Conservation (phyloP, 64 coral and sea anemone genomes). For the Porites australiensis region DNA sequence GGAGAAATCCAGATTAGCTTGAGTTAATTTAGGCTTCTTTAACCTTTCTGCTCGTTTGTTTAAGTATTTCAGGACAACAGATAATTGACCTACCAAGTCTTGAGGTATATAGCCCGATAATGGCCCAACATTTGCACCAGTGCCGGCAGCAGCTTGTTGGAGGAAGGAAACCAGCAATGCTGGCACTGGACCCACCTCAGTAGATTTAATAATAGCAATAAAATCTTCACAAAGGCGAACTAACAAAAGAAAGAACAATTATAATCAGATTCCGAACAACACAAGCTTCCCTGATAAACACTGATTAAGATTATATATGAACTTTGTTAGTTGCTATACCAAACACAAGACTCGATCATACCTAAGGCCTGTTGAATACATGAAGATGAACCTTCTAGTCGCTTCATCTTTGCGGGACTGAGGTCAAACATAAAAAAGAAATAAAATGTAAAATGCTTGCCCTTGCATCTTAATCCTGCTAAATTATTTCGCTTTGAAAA, state of each 20-base stretch:
- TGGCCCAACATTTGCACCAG: constrained; percentile 30
- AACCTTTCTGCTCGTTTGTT: no score
- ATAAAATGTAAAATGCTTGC: background rate
- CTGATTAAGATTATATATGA: no score
- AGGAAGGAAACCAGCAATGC: constrained; percentile 56
- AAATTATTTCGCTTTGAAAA: no score
- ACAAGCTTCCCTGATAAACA: background rate
- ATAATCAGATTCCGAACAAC: background rate
- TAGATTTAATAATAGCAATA: constrained; percentile 54
- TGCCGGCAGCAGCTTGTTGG: constrained; percentile 65
- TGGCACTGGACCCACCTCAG: constrained; percentile 59
- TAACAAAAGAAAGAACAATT: background rate
- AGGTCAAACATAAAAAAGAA: background rate
- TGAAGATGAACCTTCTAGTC: constrained; percentile 11
- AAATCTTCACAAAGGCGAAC: constrained; percentile 64
- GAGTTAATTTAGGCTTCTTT: no score
- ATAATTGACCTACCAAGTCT: constrained; percentile 43
- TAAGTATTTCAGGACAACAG: background rate
- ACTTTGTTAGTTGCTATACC: no score
- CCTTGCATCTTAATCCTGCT: no score
- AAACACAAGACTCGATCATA: background rate
- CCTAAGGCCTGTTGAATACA: constrained; percentile 52
- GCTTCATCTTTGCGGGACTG: constrained; percentile 37
- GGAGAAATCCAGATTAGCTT: no score
- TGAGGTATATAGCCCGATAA: constrained; percentile 62